These are phyloP conservation scores for Leptoclinus maculatus DNA, from an alignment of 2,797 vertebrate species.

Conservation along the genomic window DNA sequence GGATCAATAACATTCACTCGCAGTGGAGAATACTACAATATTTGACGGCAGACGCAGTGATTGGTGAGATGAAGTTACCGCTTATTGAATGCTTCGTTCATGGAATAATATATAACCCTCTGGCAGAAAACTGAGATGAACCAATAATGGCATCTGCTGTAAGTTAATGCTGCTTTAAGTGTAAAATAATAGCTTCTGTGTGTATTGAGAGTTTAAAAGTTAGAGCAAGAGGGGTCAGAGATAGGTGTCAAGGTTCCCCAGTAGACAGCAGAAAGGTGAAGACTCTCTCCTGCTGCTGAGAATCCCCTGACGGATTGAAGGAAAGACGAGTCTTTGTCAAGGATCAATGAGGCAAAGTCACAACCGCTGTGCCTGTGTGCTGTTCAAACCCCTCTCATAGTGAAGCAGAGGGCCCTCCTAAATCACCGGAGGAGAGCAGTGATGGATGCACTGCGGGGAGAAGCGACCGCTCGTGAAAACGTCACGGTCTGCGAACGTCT, in stretches of 20 bases:
- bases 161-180: constrained; percentile 16
- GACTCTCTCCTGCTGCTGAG: constrained; percentile 22
- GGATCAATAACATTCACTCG: constrained; percentile 54
- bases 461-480: constrained; percentile 70
- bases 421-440: constrained; percentile 39
- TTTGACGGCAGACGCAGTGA: constrained; percentile 19
- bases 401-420: constrained; percentile 38
- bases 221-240: constrained; percentile 15
- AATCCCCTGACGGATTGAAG: constrained; percentile 47
- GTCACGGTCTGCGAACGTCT: constrained; percentile 61
- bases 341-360: constrained; percentile 57
- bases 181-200: constrained; percentile 23
- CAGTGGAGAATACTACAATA: constrained; percentile 14
- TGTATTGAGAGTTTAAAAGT: constrained; percentile 38
- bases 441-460: constrained; percentile 54
- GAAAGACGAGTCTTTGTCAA: constrained; percentile 51
- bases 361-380: background rate
- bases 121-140: constrained; percentile 6
- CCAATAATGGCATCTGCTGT: constrained; percentile 2
- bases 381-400: constrained; percentile 36
- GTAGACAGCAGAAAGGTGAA: constrained; percentile 27
- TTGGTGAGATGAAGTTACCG: constrained; percentile 20
- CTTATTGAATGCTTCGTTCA: constrained; percentile 40
- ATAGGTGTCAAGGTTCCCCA: constrained; percentile 36
- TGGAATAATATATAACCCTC: constrained; percentile 14